Evolutionary conservation across 2,797 vertebrate species (phyloP), one percentile per base, ranked within the genome.

Genomic region (Microctenopoma steveboyesi): DNA sequence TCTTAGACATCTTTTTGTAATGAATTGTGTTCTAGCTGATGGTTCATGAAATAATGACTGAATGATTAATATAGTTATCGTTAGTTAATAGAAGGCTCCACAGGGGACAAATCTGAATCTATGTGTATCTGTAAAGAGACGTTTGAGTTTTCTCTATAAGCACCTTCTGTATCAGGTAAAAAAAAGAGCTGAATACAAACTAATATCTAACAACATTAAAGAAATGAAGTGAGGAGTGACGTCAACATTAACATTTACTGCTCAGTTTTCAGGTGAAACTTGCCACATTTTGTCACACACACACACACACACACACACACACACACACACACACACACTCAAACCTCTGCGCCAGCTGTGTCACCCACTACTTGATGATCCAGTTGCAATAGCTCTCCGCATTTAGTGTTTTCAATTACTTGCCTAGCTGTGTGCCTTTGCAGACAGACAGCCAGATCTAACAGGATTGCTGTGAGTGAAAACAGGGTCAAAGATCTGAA

Each of bases 371-470:
- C 74, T 55, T 30, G 45, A 79, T 78, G 53, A 76, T 82, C 48
- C 53, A 54, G 45, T 33, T 39, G 30, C 82, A 67, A 63, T 8
- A 35, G 33, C 14, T 72, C 50, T 60, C 51, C 64, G 30, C 45
- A 76, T 48, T 62, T 52, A 42, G 42, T 40, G 49, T 63, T 79
- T 75, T 81, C 73, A 72, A 69, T 87, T 51, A 72, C 64, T 81
- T 48, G 74, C 50, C 68, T 78, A 79, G 58, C 2, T 7, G 64
- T 75, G 65, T 35, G 42, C 27, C 25, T 28, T 18, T 43, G 28
- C 61, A 50, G 64, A 61, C 75, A 81, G 75, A n/a, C 7, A 75
- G 64, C 79, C 84, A 88, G 84, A 40, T 80, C 79, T 86, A 90
- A 88, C 88, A 71, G 83, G 89, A 88, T 88, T 74, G 73, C 16